Percentiles rank a stretch among this genome's conserved stretches.
phyloP scores from a whole-genome alignment of 2,797 vertebrate species.

The Psittacula derbiana region DNA sequence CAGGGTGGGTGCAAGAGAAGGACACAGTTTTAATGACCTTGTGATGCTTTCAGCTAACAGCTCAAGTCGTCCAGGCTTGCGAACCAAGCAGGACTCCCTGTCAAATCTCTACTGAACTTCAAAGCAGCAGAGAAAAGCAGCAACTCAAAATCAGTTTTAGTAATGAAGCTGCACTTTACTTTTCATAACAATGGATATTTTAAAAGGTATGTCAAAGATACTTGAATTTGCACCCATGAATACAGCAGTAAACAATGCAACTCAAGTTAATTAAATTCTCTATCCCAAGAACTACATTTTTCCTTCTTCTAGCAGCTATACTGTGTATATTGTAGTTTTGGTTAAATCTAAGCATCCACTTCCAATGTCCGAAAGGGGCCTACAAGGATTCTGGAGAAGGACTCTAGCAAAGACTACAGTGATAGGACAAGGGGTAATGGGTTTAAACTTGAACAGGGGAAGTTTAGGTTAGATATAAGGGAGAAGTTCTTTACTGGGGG shows the following conservation, averaged over 20 bases:
- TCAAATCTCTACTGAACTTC: neutral
- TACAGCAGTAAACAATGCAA: neutral
- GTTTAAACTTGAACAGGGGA: neutral
- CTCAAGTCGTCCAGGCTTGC: neutral
- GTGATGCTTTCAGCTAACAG: neutral
- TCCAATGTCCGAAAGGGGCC: neutral
- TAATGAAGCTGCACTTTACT: neutral
- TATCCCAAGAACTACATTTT: neutral
- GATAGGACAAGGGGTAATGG: neutral
- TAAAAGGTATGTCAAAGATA: slow-evolving; percentile 1
- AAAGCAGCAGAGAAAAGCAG: neutral
- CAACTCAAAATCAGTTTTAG: neutral
- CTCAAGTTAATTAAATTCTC: slow-evolving; percentile 3
- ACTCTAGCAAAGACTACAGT: neutral
- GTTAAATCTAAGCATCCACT: neutral
- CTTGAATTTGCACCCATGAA: neutral
- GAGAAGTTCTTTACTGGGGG: neutral
- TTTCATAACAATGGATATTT: slow-evolving; percentile 16
- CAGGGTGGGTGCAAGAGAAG: neutral
- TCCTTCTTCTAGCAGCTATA: neutral
- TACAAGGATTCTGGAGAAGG: neutral
- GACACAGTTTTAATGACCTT: neutral
- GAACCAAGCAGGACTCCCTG: neutral
- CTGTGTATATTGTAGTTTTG: neutral
- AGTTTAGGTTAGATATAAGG: neutral